Conservation (phyloP, 92 coral and sea anemone species). For the Ricordea florida region DNA sequence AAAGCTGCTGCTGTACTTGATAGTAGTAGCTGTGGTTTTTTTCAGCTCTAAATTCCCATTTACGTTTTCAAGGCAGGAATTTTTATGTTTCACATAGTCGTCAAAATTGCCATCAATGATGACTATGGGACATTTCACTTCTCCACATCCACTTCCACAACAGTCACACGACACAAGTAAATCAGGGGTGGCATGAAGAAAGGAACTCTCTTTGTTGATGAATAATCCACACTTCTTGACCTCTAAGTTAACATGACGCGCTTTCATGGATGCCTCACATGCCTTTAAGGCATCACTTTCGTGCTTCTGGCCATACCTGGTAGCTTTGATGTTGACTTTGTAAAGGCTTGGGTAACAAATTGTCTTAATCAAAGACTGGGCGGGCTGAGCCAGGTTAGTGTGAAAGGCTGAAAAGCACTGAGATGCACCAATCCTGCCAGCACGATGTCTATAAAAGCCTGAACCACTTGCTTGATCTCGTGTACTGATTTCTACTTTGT, state of each 20-base stretch:
- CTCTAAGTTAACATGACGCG: constrained; percentile 45
- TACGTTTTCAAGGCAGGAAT: constrained; percentile 47
- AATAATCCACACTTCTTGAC: constrained; percentile 64
- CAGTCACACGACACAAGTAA: constrained; percentile 57
- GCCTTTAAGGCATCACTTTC: constrained; percentile 50
- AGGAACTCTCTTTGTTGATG: constrained; percentile 57
- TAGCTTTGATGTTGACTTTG: constrained; percentile 57
- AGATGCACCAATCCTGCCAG: constrained; percentile 46
- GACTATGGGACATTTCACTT: constrained; percentile 60
- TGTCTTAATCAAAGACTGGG: constrained; percentile 36
- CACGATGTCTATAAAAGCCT: constrained; percentile 32
- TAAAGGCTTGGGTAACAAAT: constrained; percentile 52
- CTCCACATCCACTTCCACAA: constrained; percentile 75
- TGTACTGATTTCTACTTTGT: constrained; percentile 1
- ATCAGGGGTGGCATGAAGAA: constrained; percentile 69
- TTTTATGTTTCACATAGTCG: constrained; percentile 34
- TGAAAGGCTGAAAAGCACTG: constrained; percentile 2
- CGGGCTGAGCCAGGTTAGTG: constrained; percentile 41
- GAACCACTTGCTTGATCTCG: constrained; percentile 13
- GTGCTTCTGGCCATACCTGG: constrained; percentile 62
- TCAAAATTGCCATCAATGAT: constrained; percentile 37
- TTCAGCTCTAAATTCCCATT: constrained; percentile 45
- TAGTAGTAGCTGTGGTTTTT: constrained; percentile 48
- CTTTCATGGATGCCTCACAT: constrained; percentile 53
- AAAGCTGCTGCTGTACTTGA: constrained; percentile 75